Conservation (phyloP, 2,888 invertebrate species). For the Cremastinae sp. region DNA sequence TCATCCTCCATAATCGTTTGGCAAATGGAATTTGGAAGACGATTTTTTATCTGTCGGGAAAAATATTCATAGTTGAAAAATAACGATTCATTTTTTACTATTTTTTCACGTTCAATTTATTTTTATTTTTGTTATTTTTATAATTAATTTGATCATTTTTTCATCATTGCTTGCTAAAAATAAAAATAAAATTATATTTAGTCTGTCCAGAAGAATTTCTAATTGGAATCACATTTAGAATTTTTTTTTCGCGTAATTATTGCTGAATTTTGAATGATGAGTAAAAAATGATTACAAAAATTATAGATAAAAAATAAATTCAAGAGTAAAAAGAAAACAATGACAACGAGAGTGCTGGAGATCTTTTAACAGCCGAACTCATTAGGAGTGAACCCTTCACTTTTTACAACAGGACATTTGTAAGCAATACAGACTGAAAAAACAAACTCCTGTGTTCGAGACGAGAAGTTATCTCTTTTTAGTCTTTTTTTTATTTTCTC, state of each 20-base stretch:
- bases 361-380: constrained; percentile 80
- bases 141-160: too few species aligned
- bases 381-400: constrained; percentile 75
- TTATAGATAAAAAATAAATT: constrained; percentile 33
- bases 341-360: constrained; percentile 50
- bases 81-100: not conserved
- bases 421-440: constrained; percentile 75
- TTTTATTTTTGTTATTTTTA: too few species aligned
- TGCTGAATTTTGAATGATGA: too few species aligned
- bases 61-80: too few species aligned
- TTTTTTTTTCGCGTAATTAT: too few species aligned
- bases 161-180: too few species aligned
- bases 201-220: too few species aligned
- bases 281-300: too few species aligned
- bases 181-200: too few species aligned
- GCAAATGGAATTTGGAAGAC: constrained; percentile 43
- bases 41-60: not conserved
- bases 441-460: constrained; percentile 71
- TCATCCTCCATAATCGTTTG: constrained; percentile 24
- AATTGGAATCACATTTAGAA: too few species aligned
- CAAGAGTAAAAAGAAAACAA: constrained; percentile 38
- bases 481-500: constrained; percentile 36
- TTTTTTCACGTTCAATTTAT: not conserved
- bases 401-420: constrained; percentile 79
- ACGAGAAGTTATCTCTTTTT: constrained; percentile 39